Base-by-base conservation (phyloP, 1,140 invertebrate genomes). In the Panagrolaimus sp. region DNA sequence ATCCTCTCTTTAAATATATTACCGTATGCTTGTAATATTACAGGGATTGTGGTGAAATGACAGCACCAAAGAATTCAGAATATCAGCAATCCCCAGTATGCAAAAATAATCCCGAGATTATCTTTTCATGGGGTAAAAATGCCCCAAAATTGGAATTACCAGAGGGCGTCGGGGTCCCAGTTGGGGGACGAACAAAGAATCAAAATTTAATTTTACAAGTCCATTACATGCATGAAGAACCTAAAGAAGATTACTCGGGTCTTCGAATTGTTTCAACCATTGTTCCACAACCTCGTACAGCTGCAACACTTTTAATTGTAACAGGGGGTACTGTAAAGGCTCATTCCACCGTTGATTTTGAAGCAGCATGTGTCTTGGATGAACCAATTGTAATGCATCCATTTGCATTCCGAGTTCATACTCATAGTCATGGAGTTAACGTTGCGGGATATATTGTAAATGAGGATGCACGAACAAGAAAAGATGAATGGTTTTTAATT, bases 51-150 rank as follows among this genome's bases (percentile, higher is more conserved):
- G 92, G 92, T 5, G 92, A 95, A 86, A 96, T 96, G 93, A 87
- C 16, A 11, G n/a, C n/a, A n/a, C 23, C 89, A 9, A 66, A 63
- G 23, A 47, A 77, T 25, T 66, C 68, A 38, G 67, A 53, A 25
- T 78, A 82, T 63, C 14, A 53, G 7, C 63, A 71, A 31, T 78
- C 80, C 0, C 78, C 84, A 9, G 74, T 78, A 0, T 85, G 84
- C 63, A 73, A 63, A 13, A 16, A 51, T 9, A 83, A 81, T 0
- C 83, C 81, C 5, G 80, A 93, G 88, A 91, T 97, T 71, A 87
- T 98, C 20, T 98, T 96, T 85, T 94, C 94, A 0, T 98, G 95
- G 95, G 95, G 93, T 3, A 87, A 91, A 80, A 92, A 97, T 84
- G 95, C 96, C 0, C 92, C 93, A 4, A 87, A 87, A 43, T 85